These are phyloP conservation scores for Naso thynnoides DNA, from an alignment of 2,797 vertebrate species.

Conservation along the genomic window DNA sequence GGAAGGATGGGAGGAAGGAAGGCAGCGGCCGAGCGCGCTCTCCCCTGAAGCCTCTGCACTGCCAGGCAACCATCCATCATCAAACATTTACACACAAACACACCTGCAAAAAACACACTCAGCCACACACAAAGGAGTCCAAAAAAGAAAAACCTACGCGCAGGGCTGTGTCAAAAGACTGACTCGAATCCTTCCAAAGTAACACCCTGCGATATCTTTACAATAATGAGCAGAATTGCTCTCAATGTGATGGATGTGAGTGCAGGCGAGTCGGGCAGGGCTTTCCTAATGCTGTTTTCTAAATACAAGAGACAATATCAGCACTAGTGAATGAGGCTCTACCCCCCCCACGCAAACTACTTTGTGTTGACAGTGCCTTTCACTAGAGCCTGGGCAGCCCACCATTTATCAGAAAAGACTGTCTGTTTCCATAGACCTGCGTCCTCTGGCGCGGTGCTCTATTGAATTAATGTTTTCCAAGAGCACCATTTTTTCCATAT, in stretches of 20 bases:
- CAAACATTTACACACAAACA: constrained; percentile 50
- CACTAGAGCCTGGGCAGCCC: constrained; percentile 60
- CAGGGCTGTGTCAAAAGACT: constrained; percentile 58
- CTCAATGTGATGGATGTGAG: constrained; percentile 50
- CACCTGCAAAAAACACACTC: constrained; percentile 39
- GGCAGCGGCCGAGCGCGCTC: constrained; percentile 47
- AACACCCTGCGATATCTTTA: constrained; percentile 48
- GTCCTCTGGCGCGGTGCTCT: constrained; percentile 61
- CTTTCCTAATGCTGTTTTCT: constrained; percentile 69
- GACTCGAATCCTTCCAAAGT: constrained; percentile 50
- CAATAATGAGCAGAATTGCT: constrained; percentile 30
- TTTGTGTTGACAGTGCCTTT: constrained; percentile 69
- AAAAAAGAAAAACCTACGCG: constrained; percentile 59
- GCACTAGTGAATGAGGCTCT: constrained; percentile 58
- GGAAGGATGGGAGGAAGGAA: constrained; percentile 49
- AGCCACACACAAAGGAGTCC: constrained; percentile 34
- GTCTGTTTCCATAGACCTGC: constrained; percentile 64
- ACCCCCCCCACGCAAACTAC: constrained; percentile 59
- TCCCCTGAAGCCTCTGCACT: constrained; percentile 67
- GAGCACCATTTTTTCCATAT: constrained; percentile 18
- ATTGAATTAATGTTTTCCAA: constrained; percentile 62
- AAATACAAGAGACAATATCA: constrained; percentile 69
- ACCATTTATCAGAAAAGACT: constrained; percentile 62
- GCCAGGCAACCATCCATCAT: constrained; percentile 67
- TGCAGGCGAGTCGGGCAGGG: constrained; percentile 35